phyloP scores from a whole-genome alignment of 2,113 vertebrate species.

The Eclectus roratus region DNA sequence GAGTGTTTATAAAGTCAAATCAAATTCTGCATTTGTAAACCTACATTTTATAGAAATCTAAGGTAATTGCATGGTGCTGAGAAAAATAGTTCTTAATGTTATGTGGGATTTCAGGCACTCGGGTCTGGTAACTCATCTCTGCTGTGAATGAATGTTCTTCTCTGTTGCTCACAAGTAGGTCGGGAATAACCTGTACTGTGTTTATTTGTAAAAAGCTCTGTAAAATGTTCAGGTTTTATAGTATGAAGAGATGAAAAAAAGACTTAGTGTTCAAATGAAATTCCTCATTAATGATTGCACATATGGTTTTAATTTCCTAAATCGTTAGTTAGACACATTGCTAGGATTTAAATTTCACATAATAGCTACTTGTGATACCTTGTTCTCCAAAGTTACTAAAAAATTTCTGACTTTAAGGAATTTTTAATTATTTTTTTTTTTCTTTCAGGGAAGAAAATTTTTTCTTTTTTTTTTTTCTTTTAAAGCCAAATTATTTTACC shows the following conservation, averaged over 20 bases:
- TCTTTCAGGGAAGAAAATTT: neutral
- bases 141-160: neutral
- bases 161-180: neutral
- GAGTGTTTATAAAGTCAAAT: neutral
- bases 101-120: neutral
- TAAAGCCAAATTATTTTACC: neutral
- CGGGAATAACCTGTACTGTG: neutral
- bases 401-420: neutral
- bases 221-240: neutral
- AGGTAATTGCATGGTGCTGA: neutral
- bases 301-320: neutral
- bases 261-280: neutral
- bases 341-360: neutral
- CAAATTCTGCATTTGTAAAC: neutral
- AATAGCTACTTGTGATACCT: neutral
- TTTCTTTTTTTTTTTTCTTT: neutral
- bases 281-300: neutral
- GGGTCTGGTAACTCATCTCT: neutral
- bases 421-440: neutral
- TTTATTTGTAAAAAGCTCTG: neutral
- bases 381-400: neutral
- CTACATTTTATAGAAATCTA: neutral
- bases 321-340: neutral
- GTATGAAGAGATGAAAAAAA: neutral
- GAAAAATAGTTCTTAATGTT: neutral